Evolutionary conservation across 92 coral and sea anemone species (phyloP).

Genomic region (Zoanthus gigantus): DNA sequence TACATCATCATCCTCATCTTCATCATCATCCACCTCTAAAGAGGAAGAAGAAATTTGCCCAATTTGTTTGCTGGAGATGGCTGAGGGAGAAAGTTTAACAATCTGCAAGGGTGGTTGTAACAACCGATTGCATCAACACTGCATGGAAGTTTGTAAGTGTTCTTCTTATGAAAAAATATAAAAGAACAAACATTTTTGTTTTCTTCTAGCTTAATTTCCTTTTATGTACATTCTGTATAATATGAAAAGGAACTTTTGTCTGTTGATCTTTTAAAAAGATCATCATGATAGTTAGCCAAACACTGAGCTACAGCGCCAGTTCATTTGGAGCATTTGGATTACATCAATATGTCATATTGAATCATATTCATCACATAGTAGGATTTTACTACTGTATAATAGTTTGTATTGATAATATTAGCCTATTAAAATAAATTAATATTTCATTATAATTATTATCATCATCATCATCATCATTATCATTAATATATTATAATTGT

Average conservation of each 20-base stretch:
- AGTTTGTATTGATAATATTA: too few species aligned
- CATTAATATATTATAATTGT: neutral
- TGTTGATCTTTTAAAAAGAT: too few species aligned
- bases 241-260: too few species aligned
- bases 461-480: neutral
- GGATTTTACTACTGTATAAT: too few species aligned
- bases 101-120: slow-evolving; percentile 89
- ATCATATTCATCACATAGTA: too few species aligned
- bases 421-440: too few species aligned
- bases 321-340: too few species aligned
- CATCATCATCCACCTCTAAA: slow-evolving; percentile 55
- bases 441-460: neutral
- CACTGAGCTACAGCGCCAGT: too few species aligned
- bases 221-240: neutral
- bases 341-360: too few species aligned
- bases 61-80: slow-evolving; percentile 97
- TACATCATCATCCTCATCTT: slow-evolving; percentile 49
- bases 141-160: neutral
- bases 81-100: slow-evolving; percentile 95
- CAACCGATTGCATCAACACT: slow-evolving; percentile 79
- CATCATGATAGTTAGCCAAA: too few species aligned
- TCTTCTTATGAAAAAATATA: neutral
- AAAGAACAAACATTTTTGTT: neutral
- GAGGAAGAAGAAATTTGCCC: slow-evolving; percentile 97
- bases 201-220: too few species aligned